Base-by-base conservation (phyloP, 2,888 invertebrate species). In the Acrobasis repandana region DNA sequence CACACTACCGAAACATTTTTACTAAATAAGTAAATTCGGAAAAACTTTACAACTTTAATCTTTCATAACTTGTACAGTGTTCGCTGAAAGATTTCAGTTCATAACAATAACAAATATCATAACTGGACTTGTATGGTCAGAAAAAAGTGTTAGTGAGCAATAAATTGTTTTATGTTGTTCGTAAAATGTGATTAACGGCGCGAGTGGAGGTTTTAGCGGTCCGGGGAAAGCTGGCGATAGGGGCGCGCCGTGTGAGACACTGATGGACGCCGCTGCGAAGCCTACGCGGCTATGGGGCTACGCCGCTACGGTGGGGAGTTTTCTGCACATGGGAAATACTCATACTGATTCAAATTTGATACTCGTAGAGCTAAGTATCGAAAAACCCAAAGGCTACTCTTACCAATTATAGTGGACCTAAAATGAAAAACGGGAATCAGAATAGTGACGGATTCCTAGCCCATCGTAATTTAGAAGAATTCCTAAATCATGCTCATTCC, bases 171-270 rank as follows among this genome's bases (percentile, higher is more conserved):
- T 83, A 85, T 72, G 73, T 70, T 77, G 74, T 79, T 73, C 79
- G 76, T 86, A 84, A 88, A 90, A 80, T 73, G 73, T 74, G 76
- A 67, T 87, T 85, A 85, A 85, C 79, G 85, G 64, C 68, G 65
- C 65, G 68, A 63, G 66, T 52, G 68, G 65, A 68, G 72, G 70
- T 67, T 69, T 71, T 70, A 68, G 64, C 69, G 65, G 74, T 73
- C 72, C 72, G 78, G 79, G 79, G 73, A 74, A 77, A 75, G 38
- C 74, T 56, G 48, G 77, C 83, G 77, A 68, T 76, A 77, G 73
- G 79, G 80, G 76, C 78, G 74, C 80, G 71, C 75, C 80, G 84
- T 80, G 10, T 43, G n/a, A 82, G 79, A 54, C 79, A 88, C 90
- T 90, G 84, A 82, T 63, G 50, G 57, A 66, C 71, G 71, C 69